These are phyloP conservation scores for Coregonus ussuriensis DNA, from an alignment of 2,797 vertebrate species.

Conservation along the genomic window DNA sequence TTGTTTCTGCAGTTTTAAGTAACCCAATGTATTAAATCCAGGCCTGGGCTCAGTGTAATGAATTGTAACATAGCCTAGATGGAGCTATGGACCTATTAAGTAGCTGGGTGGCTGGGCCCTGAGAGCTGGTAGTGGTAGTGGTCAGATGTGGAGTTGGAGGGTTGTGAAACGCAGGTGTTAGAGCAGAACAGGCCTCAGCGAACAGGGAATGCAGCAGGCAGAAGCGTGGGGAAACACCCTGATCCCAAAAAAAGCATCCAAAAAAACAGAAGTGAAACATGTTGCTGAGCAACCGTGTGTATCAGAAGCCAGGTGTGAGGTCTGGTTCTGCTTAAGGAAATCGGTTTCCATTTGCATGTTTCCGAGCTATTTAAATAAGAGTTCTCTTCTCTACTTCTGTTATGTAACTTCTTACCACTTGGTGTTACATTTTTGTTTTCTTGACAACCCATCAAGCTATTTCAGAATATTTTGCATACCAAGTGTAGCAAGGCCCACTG, in stretches of 20 bases:
- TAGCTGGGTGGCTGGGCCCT: slow-evolving; percentile 19
- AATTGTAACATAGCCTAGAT: slow-evolving; percentile 29
- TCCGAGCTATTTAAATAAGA: slow-evolving; percentile 40
- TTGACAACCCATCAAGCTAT: neutral
- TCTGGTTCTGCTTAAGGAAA: slow-evolving; percentile 39
- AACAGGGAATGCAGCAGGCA: slow-evolving; percentile 47
- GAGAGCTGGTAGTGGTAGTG: slow-evolving; percentile 1
- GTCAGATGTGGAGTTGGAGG: slow-evolving; percentile 28
- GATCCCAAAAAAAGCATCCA: slow-evolving; percentile 33
- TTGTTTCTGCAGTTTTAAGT: slow-evolving; percentile 2
- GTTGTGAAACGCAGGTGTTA: slow-evolving; percentile 51
- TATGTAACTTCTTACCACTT: slow-evolving; percentile 20
- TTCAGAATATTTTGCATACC: slow-evolving; percentile 23
- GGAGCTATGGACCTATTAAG: slow-evolving; percentile 29
- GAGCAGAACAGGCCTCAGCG: slow-evolving; percentile 47
- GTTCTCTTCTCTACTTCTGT: neutral
- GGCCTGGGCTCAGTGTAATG: slow-evolving; percentile 26
- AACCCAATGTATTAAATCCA: neutral
- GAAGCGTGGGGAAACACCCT: slow-evolving; percentile 54
- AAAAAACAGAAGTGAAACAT: slow-evolving; percentile 66
- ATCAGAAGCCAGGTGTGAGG: slow-evolving; percentile 61
- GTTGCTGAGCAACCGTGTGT: slow-evolving; percentile 46
- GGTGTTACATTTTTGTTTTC: slow-evolving; percentile 29
- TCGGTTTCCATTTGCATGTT: slow-evolving; percentile 51
- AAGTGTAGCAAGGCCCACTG: slow-evolving; percentile 23